Base-by-base conservation (phyloP, 2,888 invertebrate species). In the Lochmaea capreae region DNA sequence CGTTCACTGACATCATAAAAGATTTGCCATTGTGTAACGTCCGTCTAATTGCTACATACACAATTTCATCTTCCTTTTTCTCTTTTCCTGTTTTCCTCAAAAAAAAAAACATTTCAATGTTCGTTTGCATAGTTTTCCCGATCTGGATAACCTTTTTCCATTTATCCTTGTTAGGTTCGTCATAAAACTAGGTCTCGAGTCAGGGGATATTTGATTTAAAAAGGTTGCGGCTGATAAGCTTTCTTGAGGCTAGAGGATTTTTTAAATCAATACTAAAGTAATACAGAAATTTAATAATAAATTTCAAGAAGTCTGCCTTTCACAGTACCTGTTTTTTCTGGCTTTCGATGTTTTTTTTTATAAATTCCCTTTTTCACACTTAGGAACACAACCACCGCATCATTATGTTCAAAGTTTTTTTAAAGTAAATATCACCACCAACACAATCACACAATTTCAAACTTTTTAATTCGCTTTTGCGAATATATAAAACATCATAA, bases 51-150 rank as follows among this genome's bases (percentile, higher is more conserved):
- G 22, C 22, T 22, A 3, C 22, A 22, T 22, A 22, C 22, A 22
- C 1, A 22, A 22, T 22, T 22, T 22, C 22, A 22, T 22, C 22
- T 22, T 22, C 22, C 1, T 11, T 9, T n/a, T n/a, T n/a, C n/a
- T n/a, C n/a, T n/a, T 49, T 49, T 49, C 8, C 49, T 5, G 8
- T 49, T n/a, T 49, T 14, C 5, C 5, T 14, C 2, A 49, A 49
- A 49, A n/a, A 49, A 49, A n/a, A 49, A 8, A 0, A 2, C 5
- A 8, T 49, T 39, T 39, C 16, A 10, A 61, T 61, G 42, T 39
- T 9, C 16, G n/a, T 61, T 61, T 42, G 61, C 61, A 61, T 61
- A 61, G n/a, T 61, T 8, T 61, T 61, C 61, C 10, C 26, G n/a
- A 10, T 33, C n/a, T 61, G 42, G 14, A 9, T 61, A 61, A 9